A percentile compares a stretch with the other conserved stretches of the same genome.
These are phyloP conservation scores for Sycophila sp. DNA, from an alignment of 1,140 invertebrate species.

Conservation along the genomic window DNA sequence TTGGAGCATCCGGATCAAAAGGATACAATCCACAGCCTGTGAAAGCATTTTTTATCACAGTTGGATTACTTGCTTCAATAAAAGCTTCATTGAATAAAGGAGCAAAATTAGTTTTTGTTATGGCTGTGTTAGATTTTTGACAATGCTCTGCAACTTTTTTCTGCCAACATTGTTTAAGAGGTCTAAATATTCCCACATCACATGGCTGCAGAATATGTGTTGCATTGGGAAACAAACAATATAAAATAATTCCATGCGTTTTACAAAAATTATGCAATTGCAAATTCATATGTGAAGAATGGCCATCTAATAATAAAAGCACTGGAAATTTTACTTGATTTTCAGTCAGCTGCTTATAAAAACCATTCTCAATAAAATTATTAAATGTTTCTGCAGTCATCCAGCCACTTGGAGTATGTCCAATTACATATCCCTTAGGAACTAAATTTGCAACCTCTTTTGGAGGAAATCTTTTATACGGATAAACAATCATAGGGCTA, in stretches of 20 bases:
- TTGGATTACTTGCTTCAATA: constrained; percentile 26
- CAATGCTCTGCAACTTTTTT: constrained; percentile 44
- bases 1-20: constrained; percentile 49
- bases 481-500: constrained; percentile 41
- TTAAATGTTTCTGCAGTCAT: constrained; percentile 56
- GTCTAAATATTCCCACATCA: constrained; percentile 56
- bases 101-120: constrained; percentile 54
- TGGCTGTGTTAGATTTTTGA: constrained; percentile 37
- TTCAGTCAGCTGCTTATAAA: constrained; percentile 48
- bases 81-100: constrained; percentile 49
- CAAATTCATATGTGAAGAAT: constrained; percentile 43
- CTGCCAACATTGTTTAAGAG: constrained; percentile 55
- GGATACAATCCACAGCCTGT: constrained; percentile 53
- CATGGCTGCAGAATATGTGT: constrained; percentile 59
- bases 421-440: constrained; percentile 51
- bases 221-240: constrained; percentile 53
- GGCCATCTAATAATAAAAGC: constrained; percentile 47
- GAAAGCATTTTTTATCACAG: constrained; percentile 53
- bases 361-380: constrained; percentile 54
- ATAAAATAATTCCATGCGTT: constrained; percentile 45
- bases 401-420: constrained; percentile 52
- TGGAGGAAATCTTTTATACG: constrained; percentile 43
- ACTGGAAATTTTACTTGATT: constrained; percentile 41
- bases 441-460: constrained; percentile 42
- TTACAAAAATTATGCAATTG: constrained; percentile 47